Evolutionary conservation across 2,888 invertebrate species (phyloP).

Genomic region (Bembecia ichneumoniformis): DNA sequence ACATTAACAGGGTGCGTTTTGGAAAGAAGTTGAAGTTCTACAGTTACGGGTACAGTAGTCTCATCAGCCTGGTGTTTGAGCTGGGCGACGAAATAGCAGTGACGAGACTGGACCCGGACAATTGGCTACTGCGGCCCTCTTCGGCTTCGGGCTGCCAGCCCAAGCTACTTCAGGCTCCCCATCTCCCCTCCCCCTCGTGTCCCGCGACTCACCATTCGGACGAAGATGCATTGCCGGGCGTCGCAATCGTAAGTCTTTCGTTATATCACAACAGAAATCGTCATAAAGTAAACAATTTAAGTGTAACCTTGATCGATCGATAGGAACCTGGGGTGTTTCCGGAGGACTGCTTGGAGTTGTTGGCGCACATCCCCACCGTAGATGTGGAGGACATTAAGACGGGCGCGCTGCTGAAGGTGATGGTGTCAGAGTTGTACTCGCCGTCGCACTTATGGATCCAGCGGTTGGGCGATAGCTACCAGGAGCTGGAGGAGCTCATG

Average conservation of each 20-base stretch:
- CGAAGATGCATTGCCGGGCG: slow-evolving; percentile 38
- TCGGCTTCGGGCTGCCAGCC: slow-evolving; percentile 12
- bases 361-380: slow-evolving; percentile 40
- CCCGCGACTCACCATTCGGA: slow-evolving; percentile 16
- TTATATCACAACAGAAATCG: too few species aligned
- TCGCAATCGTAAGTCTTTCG: slow-evolving; percentile 45
- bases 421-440: slow-evolving; percentile 69
- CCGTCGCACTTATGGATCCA: slow-evolving; percentile 72
- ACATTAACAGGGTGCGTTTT: slow-evolving; percentile 43
- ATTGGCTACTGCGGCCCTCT: slow-evolving; percentile 11
- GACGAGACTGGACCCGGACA: slow-evolving; percentile 12
- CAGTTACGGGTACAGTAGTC: slow-evolving; percentile 40
- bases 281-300: too few species aligned
- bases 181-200: slow-evolving; percentile 6
- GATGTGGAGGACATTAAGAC: slow-evolving; percentile 18
- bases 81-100: slow-evolving; percentile 23
- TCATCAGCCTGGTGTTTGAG: slow-evolving; percentile 33
- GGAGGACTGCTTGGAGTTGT: slow-evolving; percentile 48
- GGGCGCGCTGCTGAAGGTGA: slow-evolving; percentile 47
- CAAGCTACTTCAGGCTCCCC: slow-evolving; percentile 10
- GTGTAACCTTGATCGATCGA: too few species aligned
- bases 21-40: slow-evolving; percentile 39
- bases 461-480: slow-evolving; percentile 35
- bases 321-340: slow-evolving; percentile 61
- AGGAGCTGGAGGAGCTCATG: slow-evolving; percentile 60